These are phyloP conservation scores for Malthinus seriepunctatus DNA, from an alignment of 2,888 invertebrate species.

Conservation along the genomic window DNA sequence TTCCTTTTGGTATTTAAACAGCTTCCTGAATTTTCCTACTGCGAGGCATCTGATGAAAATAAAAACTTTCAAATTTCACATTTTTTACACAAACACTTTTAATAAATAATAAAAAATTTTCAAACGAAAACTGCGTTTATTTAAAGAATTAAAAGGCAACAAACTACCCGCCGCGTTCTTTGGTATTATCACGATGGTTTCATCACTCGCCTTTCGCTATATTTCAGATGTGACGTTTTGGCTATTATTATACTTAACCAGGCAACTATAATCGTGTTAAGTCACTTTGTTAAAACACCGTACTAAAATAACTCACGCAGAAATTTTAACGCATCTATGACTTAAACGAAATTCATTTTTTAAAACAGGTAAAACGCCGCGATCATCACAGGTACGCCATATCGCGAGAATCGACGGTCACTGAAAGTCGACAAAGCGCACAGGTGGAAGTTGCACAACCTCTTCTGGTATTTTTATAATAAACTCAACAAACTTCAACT, in stretches of 20 bases:
- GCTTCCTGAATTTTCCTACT: slow-evolving; percentile 13
- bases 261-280: slow-evolving; percentile 20
- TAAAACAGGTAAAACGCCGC: not conserved
- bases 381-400: slow-evolving; percentile 20
- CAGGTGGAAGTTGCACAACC: slow-evolving; percentile 27
- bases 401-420: slow-evolving; percentile 10
- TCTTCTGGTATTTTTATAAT: slow-evolving; percentile 20
- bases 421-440: slow-evolving; percentile 20
- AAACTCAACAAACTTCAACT: slow-evolving; percentile 4
- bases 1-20: slow-evolving; percentile 12
- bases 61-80: not conserved
- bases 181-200: slow-evolving; percentile 14
- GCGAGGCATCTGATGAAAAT: slow-evolving; percentile 6
- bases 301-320: slow-evolving; percentile 24
- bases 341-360: slow-evolving; percentile 6
- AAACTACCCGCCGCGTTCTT: slow-evolving; percentile 4
- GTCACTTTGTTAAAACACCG: slow-evolving; percentile 13
- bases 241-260: slow-evolving; percentile 29
- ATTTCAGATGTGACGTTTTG: slow-evolving; percentile 26
- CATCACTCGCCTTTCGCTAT: slow-evolving; percentile 17
- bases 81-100: slow-evolving; percentile 6
- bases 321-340: slow-evolving; percentile 10
- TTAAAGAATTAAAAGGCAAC: slow-evolving; percentile 7
- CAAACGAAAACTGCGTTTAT: not conserved
- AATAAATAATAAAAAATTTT: not conserved